Evolutionary conservation across 2,113 vertebrate species (phyloP).

Genomic region (Tyrannus savana): DNA sequence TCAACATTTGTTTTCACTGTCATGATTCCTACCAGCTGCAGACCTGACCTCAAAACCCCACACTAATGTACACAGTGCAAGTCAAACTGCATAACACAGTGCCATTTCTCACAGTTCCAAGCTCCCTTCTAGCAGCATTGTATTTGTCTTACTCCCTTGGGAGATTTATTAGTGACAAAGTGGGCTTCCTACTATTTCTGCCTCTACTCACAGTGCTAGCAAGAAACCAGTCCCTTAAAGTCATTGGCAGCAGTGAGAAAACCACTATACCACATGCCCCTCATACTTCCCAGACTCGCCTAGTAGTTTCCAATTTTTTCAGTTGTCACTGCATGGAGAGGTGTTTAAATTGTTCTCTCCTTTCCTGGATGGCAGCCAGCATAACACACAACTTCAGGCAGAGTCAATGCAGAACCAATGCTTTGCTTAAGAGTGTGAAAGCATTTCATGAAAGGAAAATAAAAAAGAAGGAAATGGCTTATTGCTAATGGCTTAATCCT

Average conservation of each 20-base stretch:
- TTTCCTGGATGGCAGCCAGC: not conserved
- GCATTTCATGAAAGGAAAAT: not conserved
- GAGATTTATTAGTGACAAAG: not conserved
- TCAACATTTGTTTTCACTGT: not conserved
- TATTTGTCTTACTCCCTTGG: not conserved
- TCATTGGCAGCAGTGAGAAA: not conserved
- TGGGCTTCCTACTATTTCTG: not conserved
- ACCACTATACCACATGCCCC: not conserved
- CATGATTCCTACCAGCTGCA: not conserved
- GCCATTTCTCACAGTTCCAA: not conserved
- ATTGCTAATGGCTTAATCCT: not conserved
- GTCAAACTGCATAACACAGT: not conserved
- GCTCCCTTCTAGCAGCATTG: not conserved
- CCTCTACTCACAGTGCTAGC: not conserved
- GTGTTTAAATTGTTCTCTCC: not conserved
- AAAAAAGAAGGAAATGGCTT: not conserved
- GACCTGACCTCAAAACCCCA: not conserved
- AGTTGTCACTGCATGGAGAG: not conserved
- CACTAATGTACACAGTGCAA: not conserved
- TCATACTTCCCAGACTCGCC: not conserved
- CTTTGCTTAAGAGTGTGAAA: not conserved
- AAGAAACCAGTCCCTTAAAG: not conserved
- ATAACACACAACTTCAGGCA: not conserved
- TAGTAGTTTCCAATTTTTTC: not conserved
- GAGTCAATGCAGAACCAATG: accelerated